Percentiles rank a stretch among this genome's conserved stretches.
phyloP scores from a whole-genome alignment of 1,140 invertebrate genomes.

The Berghia stephanieae region DNA sequence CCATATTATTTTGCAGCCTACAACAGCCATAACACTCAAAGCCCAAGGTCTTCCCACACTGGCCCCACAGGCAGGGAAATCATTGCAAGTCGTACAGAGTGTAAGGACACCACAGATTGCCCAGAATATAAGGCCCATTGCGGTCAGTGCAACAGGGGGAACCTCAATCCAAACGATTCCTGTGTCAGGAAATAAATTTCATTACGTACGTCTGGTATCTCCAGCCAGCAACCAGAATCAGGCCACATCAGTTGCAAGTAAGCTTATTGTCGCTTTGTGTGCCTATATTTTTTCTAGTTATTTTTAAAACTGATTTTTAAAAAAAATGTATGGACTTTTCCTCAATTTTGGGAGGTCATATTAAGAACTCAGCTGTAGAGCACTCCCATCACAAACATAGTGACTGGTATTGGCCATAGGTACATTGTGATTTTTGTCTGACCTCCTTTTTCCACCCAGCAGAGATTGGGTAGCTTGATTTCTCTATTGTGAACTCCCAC shows the following conservation, averaged over 20 bases:
- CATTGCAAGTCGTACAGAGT: conserved; percentile 29
- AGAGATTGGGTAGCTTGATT: too few species aligned
- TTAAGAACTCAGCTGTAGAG: too few species aligned
- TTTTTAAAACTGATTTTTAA: too few species aligned
- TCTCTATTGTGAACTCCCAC: too few species aligned
- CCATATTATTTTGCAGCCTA: not conserved
- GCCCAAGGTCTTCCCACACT: conserved; percentile 14
- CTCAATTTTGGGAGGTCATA: too few species aligned
- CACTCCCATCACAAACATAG: too few species aligned
- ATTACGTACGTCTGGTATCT: conserved; percentile 62
- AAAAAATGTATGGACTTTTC: too few species aligned
- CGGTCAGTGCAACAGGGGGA: conserved; percentile 17
- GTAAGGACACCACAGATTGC: conserved; percentile 28
- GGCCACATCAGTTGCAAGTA: not conserved
- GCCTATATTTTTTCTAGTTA: not conserved
- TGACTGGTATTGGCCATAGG: too few species aligned
- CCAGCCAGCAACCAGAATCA: conserved; percentile 28
- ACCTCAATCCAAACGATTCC: conserved; percentile 56
- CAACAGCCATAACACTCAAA: conserved; percentile 16
- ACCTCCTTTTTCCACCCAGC: too few species aligned
- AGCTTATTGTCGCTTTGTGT: not conserved
- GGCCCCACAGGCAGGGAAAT: conserved; percentile 26
- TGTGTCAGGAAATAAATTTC: conserved; percentile 65
- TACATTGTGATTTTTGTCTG: too few species aligned
- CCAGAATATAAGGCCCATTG: conserved; percentile 20